These are phyloP conservation scores for Linurgus olivaceus DNA, from an alignment of 2,797 vertebrate species.

Conservation along the genomic window DNA sequence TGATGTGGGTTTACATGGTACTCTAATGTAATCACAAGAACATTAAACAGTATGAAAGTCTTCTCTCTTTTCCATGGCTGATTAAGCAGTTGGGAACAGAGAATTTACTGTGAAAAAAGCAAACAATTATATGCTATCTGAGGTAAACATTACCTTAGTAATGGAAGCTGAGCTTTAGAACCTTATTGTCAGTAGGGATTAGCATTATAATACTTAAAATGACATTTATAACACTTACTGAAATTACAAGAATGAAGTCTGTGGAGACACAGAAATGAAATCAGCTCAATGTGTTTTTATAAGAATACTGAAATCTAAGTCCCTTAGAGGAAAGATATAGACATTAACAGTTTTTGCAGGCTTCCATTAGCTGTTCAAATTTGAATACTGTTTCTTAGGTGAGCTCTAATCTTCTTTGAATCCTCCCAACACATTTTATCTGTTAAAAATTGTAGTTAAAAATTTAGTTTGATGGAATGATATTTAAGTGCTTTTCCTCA, in stretches of 20 bases:
- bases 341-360: conserved; percentile 82
- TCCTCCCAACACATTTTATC: conserved; percentile 84
- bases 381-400: conserved; percentile 84
- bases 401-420: conserved; percentile 84
- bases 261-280: conserved; percentile 78
- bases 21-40: conserved; percentile 69
- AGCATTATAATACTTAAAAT: conserved; percentile 89
- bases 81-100: conserved; percentile 87
- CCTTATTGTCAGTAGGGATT: conserved; percentile 86
- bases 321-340: conserved; percentile 82
- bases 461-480: conserved; percentile 85
- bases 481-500: conserved; percentile 84
- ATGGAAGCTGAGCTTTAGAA: conserved; percentile 84
- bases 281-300: conserved; percentile 83
- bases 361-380: conserved; percentile 85
- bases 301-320: conserved; percentile 83
- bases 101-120: conserved; percentile 81
- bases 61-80: conserved; percentile 82
- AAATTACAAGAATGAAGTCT: conserved; percentile 84
- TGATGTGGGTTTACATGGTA: conserved; percentile 29
- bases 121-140: conserved; percentile 87
- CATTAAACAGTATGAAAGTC: conserved; percentile 69
- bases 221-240: conserved; percentile 91
- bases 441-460: conserved; percentile 82
- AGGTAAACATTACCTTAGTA: conserved; percentile 93